These are phyloP conservation scores for Tenualosa ilisha DNA, from an alignment of 2,797 vertebrate genomes.

Conservation along the genomic window DNA sequence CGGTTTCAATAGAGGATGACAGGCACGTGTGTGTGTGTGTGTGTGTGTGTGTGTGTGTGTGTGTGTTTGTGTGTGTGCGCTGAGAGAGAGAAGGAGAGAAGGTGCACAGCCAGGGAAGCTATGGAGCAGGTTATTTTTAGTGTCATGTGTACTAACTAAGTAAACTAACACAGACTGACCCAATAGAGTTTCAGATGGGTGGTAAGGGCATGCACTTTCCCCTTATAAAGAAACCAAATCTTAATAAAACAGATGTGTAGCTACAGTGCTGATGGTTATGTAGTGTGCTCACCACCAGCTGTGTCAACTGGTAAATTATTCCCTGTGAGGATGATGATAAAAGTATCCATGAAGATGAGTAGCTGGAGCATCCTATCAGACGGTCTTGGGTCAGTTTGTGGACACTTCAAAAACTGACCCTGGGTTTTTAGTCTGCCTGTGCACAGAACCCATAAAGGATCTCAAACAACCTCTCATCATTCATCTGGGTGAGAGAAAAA, in stretches of 20 bases:
- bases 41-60: neutral
- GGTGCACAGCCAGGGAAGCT: neutral
- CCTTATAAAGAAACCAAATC: too few species aligned
- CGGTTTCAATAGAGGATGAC: neutral
- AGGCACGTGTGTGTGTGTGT: neutral
- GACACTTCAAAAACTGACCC: neutral
- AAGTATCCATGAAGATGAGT: neutral
- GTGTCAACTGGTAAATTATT: neutral
- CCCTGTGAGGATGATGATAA: neutral
- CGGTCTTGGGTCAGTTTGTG: neutral
- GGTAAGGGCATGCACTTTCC: too few species aligned
- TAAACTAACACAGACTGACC: neutral
- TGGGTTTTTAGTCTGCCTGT: neutral
- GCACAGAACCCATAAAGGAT: neutral
- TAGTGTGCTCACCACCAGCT: too few species aligned
- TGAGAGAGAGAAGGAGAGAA: neutral
- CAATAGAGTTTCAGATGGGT: neutral
- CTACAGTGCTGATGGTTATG: too few species aligned
- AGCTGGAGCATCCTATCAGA: neutral
- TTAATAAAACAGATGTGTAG: too few species aligned
- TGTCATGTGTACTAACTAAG: neutral
- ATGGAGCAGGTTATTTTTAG: neutral
- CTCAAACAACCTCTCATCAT: neutral
- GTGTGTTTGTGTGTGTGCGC: neutral
- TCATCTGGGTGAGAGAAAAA: conserved; percentile 1